A percentile compares a stretch with the other conserved stretches of the same genome.
Conservation (phyloP, 2,113 vertebrate genomes). For the Semicossyphus pulcher region DNA sequence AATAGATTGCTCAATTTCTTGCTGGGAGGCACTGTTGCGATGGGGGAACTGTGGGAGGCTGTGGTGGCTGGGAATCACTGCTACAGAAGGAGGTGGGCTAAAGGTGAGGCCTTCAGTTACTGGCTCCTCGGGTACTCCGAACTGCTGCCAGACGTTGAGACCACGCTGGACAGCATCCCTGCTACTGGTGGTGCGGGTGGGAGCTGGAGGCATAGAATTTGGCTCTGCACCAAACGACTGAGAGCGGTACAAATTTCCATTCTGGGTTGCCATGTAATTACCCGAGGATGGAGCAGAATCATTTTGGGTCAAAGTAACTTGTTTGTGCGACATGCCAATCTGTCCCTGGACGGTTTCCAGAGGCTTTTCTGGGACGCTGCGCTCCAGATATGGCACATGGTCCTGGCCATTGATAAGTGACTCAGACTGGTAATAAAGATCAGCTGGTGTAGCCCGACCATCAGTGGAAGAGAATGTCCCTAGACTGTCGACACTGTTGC, state of each 20-base stretch:
- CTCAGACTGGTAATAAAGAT: slow-evolving; percentile 84
- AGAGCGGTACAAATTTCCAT: slow-evolving; percentile 84
- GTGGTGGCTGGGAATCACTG: slow-evolving; percentile 82
- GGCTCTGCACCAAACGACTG: slow-evolving; percentile 87
- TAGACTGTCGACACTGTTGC: slow-evolving; percentile 93
- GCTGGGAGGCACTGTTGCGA: slow-evolving; percentile 88
- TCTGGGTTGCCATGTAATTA: slow-evolving; percentile 78
- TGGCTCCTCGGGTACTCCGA: slow-evolving; percentile 85
- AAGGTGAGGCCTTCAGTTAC: slow-evolving; percentile 80
- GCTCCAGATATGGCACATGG: slow-evolving; percentile 76
- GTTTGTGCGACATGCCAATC: slow-evolving; percentile 46
- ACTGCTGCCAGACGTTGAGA: slow-evolving; percentile 94
- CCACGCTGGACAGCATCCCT: slow-evolving; percentile 96
- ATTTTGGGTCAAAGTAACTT: slow-evolving; percentile 73
- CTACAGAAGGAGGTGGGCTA: slow-evolving; percentile 53
- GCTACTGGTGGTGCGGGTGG: slow-evolving; percentile 92
- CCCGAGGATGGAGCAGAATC: slow-evolving; percentile 58
- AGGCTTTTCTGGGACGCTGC: slow-evolving; percentile 66
- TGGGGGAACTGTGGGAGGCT: slow-evolving; percentile 92
- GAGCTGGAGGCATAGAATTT: slow-evolving; percentile 88
- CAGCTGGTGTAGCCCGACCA: slow-evolving; percentile 86
- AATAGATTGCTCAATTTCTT: slow-evolving; percentile 96
- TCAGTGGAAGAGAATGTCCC: slow-evolving; percentile 93
- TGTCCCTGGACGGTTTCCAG: slow-evolving; percentile 48
- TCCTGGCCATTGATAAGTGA: slow-evolving; percentile 86